Percentiles rank a stretch among this genome's conserved stretches.
Evolutionary conservation across 64 coral and sea anemone genomes (phyloP).

Genomic region (Montipora sp.): DNA sequence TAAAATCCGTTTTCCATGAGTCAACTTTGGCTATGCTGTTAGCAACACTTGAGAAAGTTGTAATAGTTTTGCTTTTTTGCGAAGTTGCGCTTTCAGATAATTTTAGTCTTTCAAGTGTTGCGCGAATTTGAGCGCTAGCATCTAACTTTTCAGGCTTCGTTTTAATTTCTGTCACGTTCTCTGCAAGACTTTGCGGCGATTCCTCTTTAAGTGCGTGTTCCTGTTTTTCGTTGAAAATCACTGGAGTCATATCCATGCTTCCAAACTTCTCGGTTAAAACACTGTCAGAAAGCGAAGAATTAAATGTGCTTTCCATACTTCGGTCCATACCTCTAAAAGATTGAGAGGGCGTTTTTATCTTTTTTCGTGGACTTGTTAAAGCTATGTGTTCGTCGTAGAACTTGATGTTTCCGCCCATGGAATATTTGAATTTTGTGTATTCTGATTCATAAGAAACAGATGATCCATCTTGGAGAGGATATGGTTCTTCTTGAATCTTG

Average conservation of each 20-base stretch:
- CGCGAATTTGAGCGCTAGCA: neutral
- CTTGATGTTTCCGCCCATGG: constrained; percentile 89
- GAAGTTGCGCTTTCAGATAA: neutral
- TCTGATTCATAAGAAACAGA: constrained; percentile 58
- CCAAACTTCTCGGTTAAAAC: constrained; percentile 14
- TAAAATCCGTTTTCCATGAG: constrained; percentile 53
- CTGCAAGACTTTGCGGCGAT: neutral
- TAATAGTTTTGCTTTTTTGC: neutral
- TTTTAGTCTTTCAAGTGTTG: constrained; percentile 16
- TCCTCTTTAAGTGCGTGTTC: neutral
- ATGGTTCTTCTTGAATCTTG: constrained; percentile 82
- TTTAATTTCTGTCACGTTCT: neutral
- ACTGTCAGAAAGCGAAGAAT: neutral
- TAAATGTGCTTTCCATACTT: constrained; percentile 7
- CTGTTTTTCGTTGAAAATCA: neutral
- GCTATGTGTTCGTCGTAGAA: constrained; percentile 89
- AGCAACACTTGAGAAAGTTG: constrained; percentile 35
- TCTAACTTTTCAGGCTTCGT: neutral
- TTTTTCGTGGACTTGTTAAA: constrained; percentile 75
- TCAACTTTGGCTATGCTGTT: constrained; percentile 46
- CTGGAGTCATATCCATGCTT: constrained; percentile 39
- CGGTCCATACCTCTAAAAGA: neutral
- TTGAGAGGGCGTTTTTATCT: constrained; percentile 16
- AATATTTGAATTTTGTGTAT: constrained; percentile 85
- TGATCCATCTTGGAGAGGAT: constrained; percentile 49